Percentiles rank a stretch among this genome's conserved stretches.
These are phyloP conservation scores for Leptura quadrifasciata DNA, from an alignment of 2,888 invertebrate species.

Conservation along the genomic window DNA sequence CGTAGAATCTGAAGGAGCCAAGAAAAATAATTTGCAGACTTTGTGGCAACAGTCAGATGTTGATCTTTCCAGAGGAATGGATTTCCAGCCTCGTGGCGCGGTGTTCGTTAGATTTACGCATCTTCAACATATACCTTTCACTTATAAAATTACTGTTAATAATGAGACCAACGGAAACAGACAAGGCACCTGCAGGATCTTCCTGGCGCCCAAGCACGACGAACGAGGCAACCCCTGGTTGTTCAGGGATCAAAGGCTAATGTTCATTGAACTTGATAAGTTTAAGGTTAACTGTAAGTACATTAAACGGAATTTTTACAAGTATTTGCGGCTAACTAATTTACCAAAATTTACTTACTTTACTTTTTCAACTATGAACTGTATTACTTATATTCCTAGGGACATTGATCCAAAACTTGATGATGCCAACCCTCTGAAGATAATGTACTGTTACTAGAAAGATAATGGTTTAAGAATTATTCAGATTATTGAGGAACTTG, in stretches of 20 bases:
- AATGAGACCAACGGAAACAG: constrained; percentile 71
- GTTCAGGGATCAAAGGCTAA: constrained; percentile 79
- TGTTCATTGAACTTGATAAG: constrained; percentile 86
- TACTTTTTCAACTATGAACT: too few species aligned
- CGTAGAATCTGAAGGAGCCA: constrained; percentile 75
- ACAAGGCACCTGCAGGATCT: constrained; percentile 82
- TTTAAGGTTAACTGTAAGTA: constrained; percentile 80
- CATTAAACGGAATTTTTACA: not conserved
- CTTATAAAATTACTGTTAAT: constrained; percentile 75
- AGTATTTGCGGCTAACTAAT: too few species aligned
- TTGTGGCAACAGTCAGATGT: constrained; percentile 89
- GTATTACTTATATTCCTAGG: too few species aligned
- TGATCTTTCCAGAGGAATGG: constrained; percentile 86
- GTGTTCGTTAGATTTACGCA: constrained; percentile 81
- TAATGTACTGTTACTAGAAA: too few species aligned
- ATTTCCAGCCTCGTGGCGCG: constrained; percentile 86
- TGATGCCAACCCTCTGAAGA: too few species aligned
- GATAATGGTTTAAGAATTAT: too few species aligned
- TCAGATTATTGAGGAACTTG: too few species aligned
- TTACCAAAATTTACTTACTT: too few species aligned
- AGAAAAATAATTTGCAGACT: constrained; percentile 78
- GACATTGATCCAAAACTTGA: too few species aligned
- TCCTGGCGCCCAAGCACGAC: constrained; percentile 81
- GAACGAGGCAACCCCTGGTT: constrained; percentile 80
- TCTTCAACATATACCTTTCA: constrained; percentile 84